Conservation (phyloP, 2,797 vertebrate genomes). For the Enteromius treurensis region DNA sequence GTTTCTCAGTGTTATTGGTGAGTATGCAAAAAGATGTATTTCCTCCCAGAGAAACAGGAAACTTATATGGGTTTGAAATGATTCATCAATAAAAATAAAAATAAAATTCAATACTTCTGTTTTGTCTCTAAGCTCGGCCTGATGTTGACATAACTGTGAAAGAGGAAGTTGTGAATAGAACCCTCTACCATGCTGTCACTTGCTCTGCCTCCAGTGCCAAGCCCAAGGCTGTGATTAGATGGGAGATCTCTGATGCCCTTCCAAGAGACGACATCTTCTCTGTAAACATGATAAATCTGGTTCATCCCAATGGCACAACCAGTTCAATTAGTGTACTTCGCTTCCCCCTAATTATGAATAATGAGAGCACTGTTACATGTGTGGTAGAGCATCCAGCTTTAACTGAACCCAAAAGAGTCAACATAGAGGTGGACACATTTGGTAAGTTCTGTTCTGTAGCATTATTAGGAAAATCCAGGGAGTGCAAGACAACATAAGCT, state of each 20-base stretch:
- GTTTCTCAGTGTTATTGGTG: conserved; percentile 72
- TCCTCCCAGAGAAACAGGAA: background rate
- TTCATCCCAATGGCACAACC: conserved; percentile 67
- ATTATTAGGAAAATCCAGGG: background rate
- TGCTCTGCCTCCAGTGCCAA: conserved; percentile 69
- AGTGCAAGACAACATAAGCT: background rate
- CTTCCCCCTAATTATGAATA: conserved; percentile 74
- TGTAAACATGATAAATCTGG: conserved; percentile 26
- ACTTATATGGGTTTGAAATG: background rate
- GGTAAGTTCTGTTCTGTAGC: conserved; percentile 60
- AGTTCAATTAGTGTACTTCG: conserved; percentile 69
- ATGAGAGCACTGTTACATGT: conserved; percentile 71
- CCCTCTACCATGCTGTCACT: conserved; percentile 71
- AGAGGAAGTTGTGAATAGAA: conserved; percentile 64
- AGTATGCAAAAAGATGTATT: conserved; percentile 39
- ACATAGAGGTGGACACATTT: conserved; percentile 70
- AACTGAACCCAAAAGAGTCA: conserved; percentile 54
- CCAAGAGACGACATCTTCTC: conserved; percentile 56
- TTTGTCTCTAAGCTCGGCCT: conserved; percentile 68
- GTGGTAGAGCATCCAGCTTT: conserved; percentile 70
- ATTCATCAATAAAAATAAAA: background rate
- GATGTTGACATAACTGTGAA: conserved; percentile 57
- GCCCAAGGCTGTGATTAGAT: conserved; percentile 71
- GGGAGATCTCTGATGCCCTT: conserved; percentile 63
- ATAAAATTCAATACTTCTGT: background rate